Evolutionary conservation across 2,797 vertebrate genomes (phyloP).

Genomic region (Hoplostethus atlanticus): DNA sequence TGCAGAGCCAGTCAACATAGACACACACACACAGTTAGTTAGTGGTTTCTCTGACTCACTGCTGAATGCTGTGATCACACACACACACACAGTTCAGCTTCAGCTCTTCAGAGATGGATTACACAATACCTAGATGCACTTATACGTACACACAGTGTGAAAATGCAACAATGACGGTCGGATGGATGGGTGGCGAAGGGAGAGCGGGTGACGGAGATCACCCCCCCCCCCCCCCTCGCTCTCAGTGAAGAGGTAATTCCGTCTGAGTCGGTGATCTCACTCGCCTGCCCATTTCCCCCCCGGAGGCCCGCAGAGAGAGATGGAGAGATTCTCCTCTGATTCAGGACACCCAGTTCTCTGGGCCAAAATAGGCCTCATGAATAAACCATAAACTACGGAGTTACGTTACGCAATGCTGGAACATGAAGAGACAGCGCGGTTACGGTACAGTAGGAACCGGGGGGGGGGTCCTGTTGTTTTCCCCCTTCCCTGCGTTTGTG

Average conservation of each 20-base stretch:
- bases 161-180: slow-evolving; percentile 54
- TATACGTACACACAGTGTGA: slow-evolving; percentile 4
- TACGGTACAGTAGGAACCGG: slow-evolving; percentile 49
- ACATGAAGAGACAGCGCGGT: slow-evolving; percentile 54
- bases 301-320: slow-evolving; percentile 46
- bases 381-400: slow-evolving; percentile 73
- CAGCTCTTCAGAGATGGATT: too few species aligned
- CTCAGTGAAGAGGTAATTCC: slow-evolving; percentile 63
- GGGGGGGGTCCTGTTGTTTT: slow-evolving; percentile 31
- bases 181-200: slow-evolving; percentile 40
- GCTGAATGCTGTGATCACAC: not conserved
- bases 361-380: slow-evolving; percentile 78
- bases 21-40: not conserved
- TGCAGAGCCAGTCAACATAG: slow-evolving; percentile 48
- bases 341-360: slow-evolving; percentile 72
- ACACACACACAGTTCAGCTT: not conserved
- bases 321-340: slow-evolving; percentile 72
- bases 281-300: slow-evolving; percentile 49
- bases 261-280: slow-evolving; percentile 57
- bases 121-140: slow-evolving; percentile 22
- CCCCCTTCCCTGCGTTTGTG: slow-evolving; percentile 21
- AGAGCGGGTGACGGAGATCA: slow-evolving; percentile 61
- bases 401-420: slow-evolving; percentile 74
- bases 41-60: too few species aligned
- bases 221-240: slow-evolving; percentile 36